Evolutionary conservation across 2,888 invertebrate genomes (phyloP), one percentile per base, ranked within the genome.

Genomic region (Stenotaenia linearis): DNA sequence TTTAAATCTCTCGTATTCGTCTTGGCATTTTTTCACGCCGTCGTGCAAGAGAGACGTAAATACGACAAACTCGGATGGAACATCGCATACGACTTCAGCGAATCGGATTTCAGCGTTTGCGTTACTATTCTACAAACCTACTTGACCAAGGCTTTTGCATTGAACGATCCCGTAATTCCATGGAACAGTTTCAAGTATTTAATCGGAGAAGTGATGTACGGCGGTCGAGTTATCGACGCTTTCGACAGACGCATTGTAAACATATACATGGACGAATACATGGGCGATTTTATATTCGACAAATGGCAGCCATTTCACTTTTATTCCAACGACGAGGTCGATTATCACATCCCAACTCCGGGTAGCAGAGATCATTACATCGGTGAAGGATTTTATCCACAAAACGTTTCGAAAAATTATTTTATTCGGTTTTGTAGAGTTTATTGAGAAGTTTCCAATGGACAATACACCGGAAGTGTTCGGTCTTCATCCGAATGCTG

Each of bases 51-150:
- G 86, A 90, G 97, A 75, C 90, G 95, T 82, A 96, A 95, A 85
- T 97, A 96, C 86, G 95, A 93, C 84, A 96, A 96, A 88, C 92
- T 96, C 80, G 97, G 97, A 0, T 97, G 96, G 96, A 97, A 97
- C 85, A 94, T 96, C 82, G 89, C 90, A 78, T 97, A 97, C 86
- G 96, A 97, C 87, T 97, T 97, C 87, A 95, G 94, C 86, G 78
- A 96, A 86, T 93, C 95, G 0, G 97, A 97, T 87, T 96, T 96
- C 86, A 90, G 91, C 81, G 95, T 96, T 37, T 95, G 95, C 87
- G 90, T 93, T 84, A 91, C 92, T 85, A 95, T 97, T 81, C 88
- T 97, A 81, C 91, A 92, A 82, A 94, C 93, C 1, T 97, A 96
- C 87, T 88, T 97, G 79, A 92, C 90, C 21, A 93, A 95, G 83